phyloP scores from a whole-genome alignment of 2,888 invertebrate genomes.

The Unio pictorum region DNA sequence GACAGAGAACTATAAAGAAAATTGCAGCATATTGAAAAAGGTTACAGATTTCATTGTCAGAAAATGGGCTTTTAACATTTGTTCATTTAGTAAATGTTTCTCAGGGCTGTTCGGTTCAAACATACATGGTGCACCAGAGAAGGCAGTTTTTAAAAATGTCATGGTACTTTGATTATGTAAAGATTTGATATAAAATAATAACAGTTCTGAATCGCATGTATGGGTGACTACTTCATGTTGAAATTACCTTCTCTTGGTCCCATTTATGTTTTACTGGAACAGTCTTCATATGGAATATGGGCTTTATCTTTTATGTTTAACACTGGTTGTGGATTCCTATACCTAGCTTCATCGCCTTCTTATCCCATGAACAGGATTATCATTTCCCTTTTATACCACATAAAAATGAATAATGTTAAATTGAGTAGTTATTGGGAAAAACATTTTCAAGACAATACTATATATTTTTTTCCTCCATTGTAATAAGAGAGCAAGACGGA shows the following conservation, averaged over 20 bases:
- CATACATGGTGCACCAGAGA: not conserved
- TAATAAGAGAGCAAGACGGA: too few species aligned
- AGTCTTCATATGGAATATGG: not conserved
- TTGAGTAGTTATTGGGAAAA: too few species aligned
- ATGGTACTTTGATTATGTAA: not conserved
- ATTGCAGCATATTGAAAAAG: conserved; percentile 54
- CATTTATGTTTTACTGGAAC: too few species aligned
- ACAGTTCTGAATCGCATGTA: too few species aligned
- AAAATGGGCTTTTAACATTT: conserved; percentile 7
- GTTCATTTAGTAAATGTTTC: not conserved
- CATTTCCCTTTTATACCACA: too few species aligned
- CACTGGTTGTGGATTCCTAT: not conserved
- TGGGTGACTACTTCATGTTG: too few species aligned
- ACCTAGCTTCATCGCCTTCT: too few species aligned
- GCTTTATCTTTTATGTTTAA: not conserved
- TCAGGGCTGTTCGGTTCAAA: not conserved
- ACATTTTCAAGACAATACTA: too few species aligned
- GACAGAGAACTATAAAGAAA: conserved; percentile 54
- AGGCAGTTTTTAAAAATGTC: not conserved
- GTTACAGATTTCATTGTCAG: conserved; percentile 17
- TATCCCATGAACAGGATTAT: too few species aligned
- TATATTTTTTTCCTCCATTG: too few species aligned
- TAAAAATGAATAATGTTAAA: too few species aligned
- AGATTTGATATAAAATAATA: not conserved
- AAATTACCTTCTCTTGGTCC: too few species aligned